These are phyloP conservation scores for Ariolimax columbianus DNA, from an alignment of 2,888 invertebrate genomes.

Conservation along the genomic window DNA sequence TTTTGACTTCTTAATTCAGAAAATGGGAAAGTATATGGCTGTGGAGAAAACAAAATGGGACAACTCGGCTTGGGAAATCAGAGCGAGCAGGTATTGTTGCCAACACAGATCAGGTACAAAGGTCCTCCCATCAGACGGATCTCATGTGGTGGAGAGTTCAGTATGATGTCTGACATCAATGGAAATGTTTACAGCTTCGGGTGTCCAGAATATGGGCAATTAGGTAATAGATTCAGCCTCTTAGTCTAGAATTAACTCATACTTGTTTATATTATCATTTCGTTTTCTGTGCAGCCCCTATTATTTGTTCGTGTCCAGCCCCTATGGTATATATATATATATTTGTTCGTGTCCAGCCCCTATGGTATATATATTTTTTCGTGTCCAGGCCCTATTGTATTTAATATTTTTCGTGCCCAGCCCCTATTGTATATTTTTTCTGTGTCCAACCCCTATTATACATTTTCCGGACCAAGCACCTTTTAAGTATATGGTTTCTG, in stretches of 20 bases:
- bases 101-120: conserved; percentile 75
- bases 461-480: no score
- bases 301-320: no score
- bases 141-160: conserved; percentile 94
- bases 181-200: conserved; percentile 94
- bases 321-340: no score
- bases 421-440: no score
- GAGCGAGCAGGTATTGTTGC: conserved; percentile 79
- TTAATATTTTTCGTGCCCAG: no score
- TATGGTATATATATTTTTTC: no score
- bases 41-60: conserved; percentile 94
- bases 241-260: not conserved
- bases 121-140: conserved; percentile 93
- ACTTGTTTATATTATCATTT: no score
- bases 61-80: conserved; percentile 92
- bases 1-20: conserved; percentile 80
- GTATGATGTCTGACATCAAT: conserved; percentile 91
- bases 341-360: no score
- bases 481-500: no score
- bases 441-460: no score
- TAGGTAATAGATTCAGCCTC: conserved; percentile 81
- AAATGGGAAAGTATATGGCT: conserved; percentile 90
- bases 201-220: conserved; percentile 93
- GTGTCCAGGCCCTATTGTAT: no score
- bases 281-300: no score